A percentile compares a stretch with the other conserved stretches of the same genome.
Evolutionary conservation across 2,888 invertebrate species (phyloP).

Genomic region (Drosophila heteroneura): DNA sequence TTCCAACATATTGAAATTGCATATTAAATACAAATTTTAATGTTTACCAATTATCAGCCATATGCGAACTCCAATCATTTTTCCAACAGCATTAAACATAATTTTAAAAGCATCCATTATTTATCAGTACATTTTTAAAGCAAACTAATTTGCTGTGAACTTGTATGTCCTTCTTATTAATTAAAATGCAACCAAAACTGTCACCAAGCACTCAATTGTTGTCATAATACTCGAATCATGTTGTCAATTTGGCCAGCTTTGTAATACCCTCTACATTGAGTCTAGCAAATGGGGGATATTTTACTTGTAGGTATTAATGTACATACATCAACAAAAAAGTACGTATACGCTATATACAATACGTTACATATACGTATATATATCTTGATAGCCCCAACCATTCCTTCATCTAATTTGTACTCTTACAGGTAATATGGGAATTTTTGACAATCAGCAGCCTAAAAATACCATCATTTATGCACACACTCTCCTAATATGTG

Average conservation of each 20-base stretch:
- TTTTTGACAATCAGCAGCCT: neutral
- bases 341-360: neutral
- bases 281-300: neutral
- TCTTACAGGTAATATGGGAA: fast-evolving
- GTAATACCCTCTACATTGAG: conserved; percentile 14
- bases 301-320: neutral
- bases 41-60: conserved; percentile 34
- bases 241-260: conserved; percentile 55
- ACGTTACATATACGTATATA: neutral
- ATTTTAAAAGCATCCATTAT: conserved; percentile 49
- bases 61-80: conserved; percentile 20
- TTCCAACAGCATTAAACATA: conserved; percentile 33
- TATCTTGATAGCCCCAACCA: neutral
- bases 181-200: conserved; percentile 56
- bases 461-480: neutral
- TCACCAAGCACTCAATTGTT: conserved; percentile 63
- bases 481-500: neutral
- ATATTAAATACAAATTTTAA: conserved; percentile 37
- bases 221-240: conserved; percentile 68
- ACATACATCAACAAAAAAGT: neutral
- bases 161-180: conserved; percentile 50
- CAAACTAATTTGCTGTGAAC: conserved; percentile 42
- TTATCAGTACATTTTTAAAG: conserved; percentile 45
- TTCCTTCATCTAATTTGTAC: fast-evolving
- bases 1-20: conserved; percentile 46